Base-by-base conservation (phyloP, 2,113 vertebrate genomes). In the Corapipo altera region DNA sequence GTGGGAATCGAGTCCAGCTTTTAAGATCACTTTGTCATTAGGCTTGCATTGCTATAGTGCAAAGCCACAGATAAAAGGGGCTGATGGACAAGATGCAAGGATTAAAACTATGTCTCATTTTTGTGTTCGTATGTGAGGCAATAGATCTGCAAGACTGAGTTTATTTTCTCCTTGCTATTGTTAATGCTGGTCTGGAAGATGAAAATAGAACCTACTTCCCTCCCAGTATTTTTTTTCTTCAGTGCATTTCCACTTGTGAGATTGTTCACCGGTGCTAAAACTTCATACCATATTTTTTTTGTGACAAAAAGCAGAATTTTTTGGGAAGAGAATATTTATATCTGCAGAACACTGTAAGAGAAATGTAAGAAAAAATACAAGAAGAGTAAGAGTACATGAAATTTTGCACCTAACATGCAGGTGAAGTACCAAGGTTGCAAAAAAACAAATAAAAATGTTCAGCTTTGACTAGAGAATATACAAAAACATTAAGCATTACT, bases 21-120 rank as follows among this genome's bases (percentile, higher is more conserved):
- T 91, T 93, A 89, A 73, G 65, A 91, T 59, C 67, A 15, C 71
- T 76, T 79, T 83, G 81, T 91, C 93, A 71, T 95, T 88, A 93
- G 71, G 46, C 35, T 85, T 80, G 43, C 5, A 5, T 73, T 66
- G n/a, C 85, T 89, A 2, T 91, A 64, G 83, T 91, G 78, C 88
- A 95, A 91, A 96, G 24, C 51, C 49, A 23, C 35, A 77, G 82
- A 93, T 76, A 83, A 88, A 91, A 88, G 61, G 26, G 70, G 33
- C 37, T 92, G 83, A 93, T 75, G 84, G 69, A 81, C 12, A 0
- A 91, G 65, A 80, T 92, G 72, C 44, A 85, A 75, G 80, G 65
- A 89, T 89, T 95, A 95, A 95, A 94, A 85, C 74, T 83, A 32
- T 77, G 33, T 52, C 62, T 70, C 1, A 3, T 37, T 91, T 78